Evolutionary conservation across 2,113 vertebrate genomes (phyloP).

Genomic region (Lipophrys pholis): DNA sequence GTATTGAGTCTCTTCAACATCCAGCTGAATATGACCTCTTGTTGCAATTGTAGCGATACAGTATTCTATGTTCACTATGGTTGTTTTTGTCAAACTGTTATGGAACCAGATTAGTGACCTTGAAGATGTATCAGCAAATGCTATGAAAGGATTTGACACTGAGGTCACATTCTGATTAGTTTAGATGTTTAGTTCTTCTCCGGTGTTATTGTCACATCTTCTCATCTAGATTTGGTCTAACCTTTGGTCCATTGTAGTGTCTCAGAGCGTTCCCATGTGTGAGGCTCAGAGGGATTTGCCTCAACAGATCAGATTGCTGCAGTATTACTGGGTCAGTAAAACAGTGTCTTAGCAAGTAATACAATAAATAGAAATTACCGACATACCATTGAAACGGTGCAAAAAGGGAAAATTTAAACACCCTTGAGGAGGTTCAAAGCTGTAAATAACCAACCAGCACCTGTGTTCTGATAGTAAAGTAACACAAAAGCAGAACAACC

Average conservation of each 20-base stretch:
- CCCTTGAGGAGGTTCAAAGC: slow-evolving; percentile 31
- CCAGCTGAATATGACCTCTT: neutral
- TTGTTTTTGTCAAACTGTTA: slow-evolving; percentile 11
- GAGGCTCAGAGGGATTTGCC: slow-evolving; percentile 12
- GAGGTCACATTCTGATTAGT: slow-evolving; percentile 23
- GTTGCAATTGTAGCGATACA: slow-evolving; percentile 4
- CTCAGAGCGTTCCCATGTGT: neutral
- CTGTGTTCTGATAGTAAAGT: slow-evolving; percentile 22
- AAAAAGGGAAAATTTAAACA: neutral
- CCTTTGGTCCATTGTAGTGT: neutral
- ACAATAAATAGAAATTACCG: neutral
- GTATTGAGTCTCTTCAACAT: neutral
- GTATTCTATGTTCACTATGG: slow-evolving; percentile 14
- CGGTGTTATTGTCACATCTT: neutral
- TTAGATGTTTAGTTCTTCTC: neutral
- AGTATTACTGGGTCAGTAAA: neutral
- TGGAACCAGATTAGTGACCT: slow-evolving; percentile 31
- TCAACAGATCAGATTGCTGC: slow-evolving; percentile 16
- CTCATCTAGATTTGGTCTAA: neutral
- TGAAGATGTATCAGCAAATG: slow-evolving; percentile 10
- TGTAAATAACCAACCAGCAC: slow-evolving; percentile 33
- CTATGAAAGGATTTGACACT: slow-evolving; percentile 28
- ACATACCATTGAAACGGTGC: neutral
- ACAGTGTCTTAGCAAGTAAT: neutral
- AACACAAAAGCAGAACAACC: slow-evolving; percentile 38